Conservation (phyloP, 92 coral and sea anemone genomes). For the Parazoanthus atlanticus region DNA sequence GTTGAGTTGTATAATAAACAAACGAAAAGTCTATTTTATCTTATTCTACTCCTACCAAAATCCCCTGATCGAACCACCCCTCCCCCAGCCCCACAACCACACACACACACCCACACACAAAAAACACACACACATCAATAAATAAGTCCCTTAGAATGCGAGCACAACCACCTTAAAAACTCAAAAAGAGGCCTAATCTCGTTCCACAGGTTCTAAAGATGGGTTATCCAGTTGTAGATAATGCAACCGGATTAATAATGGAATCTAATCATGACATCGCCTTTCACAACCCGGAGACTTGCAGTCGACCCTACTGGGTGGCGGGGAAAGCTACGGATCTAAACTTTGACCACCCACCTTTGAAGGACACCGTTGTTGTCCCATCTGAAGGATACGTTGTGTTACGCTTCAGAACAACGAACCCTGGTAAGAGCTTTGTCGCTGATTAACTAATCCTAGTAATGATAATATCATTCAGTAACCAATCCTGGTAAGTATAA, state of each 20-base stretch:
- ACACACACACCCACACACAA: no score
- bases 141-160: no score
- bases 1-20: no score
- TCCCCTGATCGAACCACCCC: no score
- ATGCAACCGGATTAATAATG: constrained; percentile 45
- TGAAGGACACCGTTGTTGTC: constrained; percentile 60
- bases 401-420: constrained; percentile 57
- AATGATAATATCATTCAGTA: no score
- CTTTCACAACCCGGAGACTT: constrained; percentile 46
- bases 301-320: constrained; percentile 65
- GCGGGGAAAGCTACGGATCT: constrained; percentile 54
- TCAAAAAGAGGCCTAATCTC: no score
- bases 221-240: constrained; percentile 60
- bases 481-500: no score
- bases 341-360: constrained; percentile 55
- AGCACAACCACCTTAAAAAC: no score
- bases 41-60: no score
- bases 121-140: no score
- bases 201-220: constrained; percentile 54
- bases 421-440: constrained; percentile 54
- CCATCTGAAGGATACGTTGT: constrained; percentile 68
- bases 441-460: not conserved
- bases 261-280: constrained; percentile 45
- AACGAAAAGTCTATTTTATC: no score
- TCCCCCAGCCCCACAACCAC: no score